Evolutionary conservation across 1,140 invertebrate genomes (phyloP).

Genomic region (Octopus bimaculoides): DNA sequence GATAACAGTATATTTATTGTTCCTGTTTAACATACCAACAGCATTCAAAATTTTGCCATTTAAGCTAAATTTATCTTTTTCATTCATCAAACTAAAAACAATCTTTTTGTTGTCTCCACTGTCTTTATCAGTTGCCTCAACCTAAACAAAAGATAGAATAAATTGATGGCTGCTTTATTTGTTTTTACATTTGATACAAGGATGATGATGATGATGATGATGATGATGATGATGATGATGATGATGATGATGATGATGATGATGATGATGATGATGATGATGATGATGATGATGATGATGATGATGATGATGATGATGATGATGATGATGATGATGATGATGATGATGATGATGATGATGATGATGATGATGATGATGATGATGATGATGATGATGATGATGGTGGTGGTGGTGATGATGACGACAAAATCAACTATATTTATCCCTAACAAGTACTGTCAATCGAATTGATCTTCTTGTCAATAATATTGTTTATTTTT

Average conservation of each 20-base stretch:
- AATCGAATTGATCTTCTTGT: not conserved
- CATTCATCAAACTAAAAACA: not conserved
- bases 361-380: conserved; percentile 14
- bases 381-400: conserved; percentile 14
- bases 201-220: conserved; percentile 14
- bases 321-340: conserved; percentile 14
- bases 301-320: conserved; percentile 14
- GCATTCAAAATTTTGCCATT: not conserved
- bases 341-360: conserved; percentile 15
- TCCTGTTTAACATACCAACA: not conserved
- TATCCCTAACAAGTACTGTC: not conserved
- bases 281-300: conserved; percentile 15
- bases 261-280: conserved; percentile 14
- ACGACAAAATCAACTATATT: not conserved
- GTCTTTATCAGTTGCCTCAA: not conserved
- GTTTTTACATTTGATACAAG: too few species aligned
- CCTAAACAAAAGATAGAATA: not conserved
- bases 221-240: conserved; percentile 15
- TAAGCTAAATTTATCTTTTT: not conserved
- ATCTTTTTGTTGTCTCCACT: not conserved
- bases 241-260: conserved; percentile 13
- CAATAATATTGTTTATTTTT: not conserved
- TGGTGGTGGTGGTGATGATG: not conserved
- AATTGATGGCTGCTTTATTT: too few species aligned
- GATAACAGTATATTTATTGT: not conserved